phyloP scores from a whole-genome alignment of 2,113 vertebrate genomes.

The Panurus biarmicus region DNA sequence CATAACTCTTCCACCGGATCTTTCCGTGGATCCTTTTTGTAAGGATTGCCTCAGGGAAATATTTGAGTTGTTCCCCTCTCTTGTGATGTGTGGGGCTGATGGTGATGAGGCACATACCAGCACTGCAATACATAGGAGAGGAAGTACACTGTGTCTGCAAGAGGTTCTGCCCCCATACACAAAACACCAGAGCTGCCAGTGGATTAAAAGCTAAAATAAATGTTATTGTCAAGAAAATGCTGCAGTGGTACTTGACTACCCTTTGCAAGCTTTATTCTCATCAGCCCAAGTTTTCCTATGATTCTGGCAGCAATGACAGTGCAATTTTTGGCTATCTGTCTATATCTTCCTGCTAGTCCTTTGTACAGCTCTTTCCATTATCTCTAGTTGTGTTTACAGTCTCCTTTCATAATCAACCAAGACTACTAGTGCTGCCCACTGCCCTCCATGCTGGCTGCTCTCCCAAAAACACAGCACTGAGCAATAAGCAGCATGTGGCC shows the following conservation, averaged over 20 bases:
- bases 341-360: background rate
- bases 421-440: background rate
- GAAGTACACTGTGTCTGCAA: background rate
- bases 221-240: background rate
- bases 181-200: background rate
- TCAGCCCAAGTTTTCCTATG: background rate
- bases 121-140: background rate
- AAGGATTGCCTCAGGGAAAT: background rate
- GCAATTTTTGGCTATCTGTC: background rate
- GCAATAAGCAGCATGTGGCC: background rate
- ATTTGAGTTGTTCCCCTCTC: background rate
- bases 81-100: accelerated
- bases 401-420: background rate
- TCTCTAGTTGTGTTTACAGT: background rate
- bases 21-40: too few relatives aligned
- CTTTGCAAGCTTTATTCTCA: background rate
- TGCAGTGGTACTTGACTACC: background rate
- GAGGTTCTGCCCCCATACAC: background rate
- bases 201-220: background rate
- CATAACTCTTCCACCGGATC: background rate
- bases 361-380: background rate
- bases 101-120: background rate
- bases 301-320: background rate
- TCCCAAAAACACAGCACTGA: accelerated
- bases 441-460: accelerated